These are phyloP conservation scores for Caenorhabditis doughertyi DNA, from an alignment of 2,888 invertebrate genomes.

Conservation along the genomic window DNA sequence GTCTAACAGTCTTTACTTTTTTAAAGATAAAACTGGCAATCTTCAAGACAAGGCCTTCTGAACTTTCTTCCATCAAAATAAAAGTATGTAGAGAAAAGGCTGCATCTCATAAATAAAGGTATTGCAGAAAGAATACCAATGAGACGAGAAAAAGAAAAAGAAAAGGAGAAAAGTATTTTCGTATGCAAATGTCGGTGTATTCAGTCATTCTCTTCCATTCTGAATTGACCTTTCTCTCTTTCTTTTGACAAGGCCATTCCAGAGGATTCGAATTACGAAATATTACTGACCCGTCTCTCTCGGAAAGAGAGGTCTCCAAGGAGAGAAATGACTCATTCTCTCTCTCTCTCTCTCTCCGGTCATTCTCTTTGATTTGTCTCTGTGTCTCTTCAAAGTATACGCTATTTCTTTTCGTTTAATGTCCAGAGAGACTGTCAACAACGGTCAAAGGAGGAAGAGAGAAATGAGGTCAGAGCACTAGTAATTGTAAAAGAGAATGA, in stretches of 20 bases:
- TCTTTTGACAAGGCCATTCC: conserved; percentile 29
- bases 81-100: not conserved
- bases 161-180: not conserved
- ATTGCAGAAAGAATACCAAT: conserved; percentile 9
- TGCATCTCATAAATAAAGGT: not conserved
- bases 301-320: not conserved
- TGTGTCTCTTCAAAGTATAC: conserved; percentile 1
- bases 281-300: conserved; percentile 14
- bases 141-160: not conserved
- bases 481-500: not conserved
- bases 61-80: not conserved
- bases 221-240: conserved; percentile 20
- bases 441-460: not conserved
- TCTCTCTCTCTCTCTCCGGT: not conserved
- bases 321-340: conserved; percentile 30
- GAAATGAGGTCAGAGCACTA: conserved; percentile 27
- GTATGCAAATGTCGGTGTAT: conserved; percentile 31
- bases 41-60: too few relatives aligned
- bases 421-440: conserved; percentile 25
- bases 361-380: not conserved
- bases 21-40: too few relatives aligned
- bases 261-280: conserved; percentile 34
- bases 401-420: not conserved
- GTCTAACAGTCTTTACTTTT: too few relatives aligned
- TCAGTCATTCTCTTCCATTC: not conserved